phyloP scores from a whole-genome alignment of 2,797 vertebrate species.

The Phataginus tetradactyla region DNA sequence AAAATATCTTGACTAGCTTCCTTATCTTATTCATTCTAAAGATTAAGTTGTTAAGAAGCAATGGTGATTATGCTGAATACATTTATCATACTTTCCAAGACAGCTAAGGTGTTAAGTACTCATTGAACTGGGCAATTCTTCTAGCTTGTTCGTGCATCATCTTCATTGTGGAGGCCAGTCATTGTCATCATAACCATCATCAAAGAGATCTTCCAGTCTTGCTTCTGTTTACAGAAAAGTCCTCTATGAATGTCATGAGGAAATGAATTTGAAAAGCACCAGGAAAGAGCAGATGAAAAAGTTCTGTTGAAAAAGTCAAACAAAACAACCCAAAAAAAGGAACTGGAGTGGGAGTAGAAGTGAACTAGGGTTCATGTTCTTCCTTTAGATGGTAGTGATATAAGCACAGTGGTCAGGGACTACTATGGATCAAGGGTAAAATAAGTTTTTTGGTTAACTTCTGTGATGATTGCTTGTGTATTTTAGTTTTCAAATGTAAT shows the following conservation, averaged over 20 bases:
- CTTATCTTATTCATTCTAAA: slow-evolving; percentile 40
- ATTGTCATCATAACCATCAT: not conserved
- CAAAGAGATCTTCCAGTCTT: not conserved
- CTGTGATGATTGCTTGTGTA: not conserved
- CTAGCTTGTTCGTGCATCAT: not conserved
- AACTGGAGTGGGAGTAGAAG: not conserved
- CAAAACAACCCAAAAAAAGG: not conserved
- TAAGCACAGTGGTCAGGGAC: not conserved
- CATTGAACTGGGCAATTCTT: not conserved
- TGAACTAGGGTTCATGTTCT: not conserved
- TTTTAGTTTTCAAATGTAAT: slow-evolving; percentile 11
- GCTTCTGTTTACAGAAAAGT: not conserved
- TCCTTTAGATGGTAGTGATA: not conserved
- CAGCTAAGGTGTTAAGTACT: not conserved
- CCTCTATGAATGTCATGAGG: not conserved
- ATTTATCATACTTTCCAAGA: not conserved
- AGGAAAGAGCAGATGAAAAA: slow-evolving; percentile 46
- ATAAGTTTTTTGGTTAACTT: not conserved
- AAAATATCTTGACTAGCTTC: slow-evolving; percentile 22
- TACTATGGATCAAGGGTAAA: not conserved
- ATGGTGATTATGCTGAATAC: not conserved
- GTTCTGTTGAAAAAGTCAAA: not conserved
- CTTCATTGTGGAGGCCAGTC: not conserved
- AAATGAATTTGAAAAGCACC: slow-evolving; percentile 33
- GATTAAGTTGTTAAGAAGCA: not conserved